Conservation (phyloP, 1,140 invertebrate genomes). For the Odontomachus brunneus region DNA sequence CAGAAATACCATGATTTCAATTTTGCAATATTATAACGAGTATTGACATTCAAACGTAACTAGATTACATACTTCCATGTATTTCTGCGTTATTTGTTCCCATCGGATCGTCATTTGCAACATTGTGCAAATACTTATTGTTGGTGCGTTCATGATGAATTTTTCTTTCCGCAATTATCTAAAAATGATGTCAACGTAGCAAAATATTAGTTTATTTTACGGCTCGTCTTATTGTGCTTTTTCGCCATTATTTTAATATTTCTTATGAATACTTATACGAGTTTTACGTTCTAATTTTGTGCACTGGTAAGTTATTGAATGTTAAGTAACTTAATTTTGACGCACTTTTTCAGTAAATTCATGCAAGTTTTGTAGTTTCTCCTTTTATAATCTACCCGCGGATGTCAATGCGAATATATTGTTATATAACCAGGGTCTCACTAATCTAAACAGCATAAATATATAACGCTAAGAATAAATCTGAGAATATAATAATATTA, state of each 20-base stretch:
- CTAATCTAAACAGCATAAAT: slow-evolving; percentile 78
- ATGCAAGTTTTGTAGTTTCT: slow-evolving; percentile 89
- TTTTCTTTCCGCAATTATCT: slow-evolving; percentile 77
- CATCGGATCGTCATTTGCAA: background rate
- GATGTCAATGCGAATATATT: slow-evolving; percentile 86
- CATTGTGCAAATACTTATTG: slow-evolving; percentile 53
- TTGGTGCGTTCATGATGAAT: slow-evolving; percentile 74
- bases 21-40: background rate
- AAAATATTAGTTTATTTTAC: too few species aligned
- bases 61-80: slow-evolving; percentile 9
- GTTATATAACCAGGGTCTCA: slow-evolving; percentile 87
- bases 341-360: slow-evolving; percentile 88
- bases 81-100: background rate
- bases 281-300: background rate
- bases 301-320: background rate
- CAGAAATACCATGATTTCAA: background rate
- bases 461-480: too few species aligned
- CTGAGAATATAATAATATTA: too few species aligned
- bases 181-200: too few species aligned
- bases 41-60: too few species aligned
- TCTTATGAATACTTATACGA: background rate
- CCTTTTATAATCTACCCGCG: slow-evolving; percentile 84
- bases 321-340: slow-evolving; percentile 12
- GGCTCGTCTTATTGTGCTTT: too few species aligned
- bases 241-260: too few species aligned